Evolutionary conservation across 1,140 invertebrate species (phyloP).

Genomic region (Andricus grossulariae): DNA sequence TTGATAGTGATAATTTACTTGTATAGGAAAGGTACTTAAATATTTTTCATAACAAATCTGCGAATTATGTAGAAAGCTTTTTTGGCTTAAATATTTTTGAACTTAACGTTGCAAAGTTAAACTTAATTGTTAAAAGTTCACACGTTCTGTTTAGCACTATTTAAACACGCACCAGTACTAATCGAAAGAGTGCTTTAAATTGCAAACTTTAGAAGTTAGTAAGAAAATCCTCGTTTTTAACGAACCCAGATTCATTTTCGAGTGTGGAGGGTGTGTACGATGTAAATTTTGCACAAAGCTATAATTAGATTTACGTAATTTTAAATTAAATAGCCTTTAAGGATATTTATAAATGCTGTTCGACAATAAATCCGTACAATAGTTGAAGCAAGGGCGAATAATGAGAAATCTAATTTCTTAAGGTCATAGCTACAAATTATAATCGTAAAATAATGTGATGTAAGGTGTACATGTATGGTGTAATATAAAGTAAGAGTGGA

Average conservation of each 20-base stretch:
- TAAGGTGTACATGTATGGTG: slow-evolving; percentile 48
- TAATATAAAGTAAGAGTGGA: slow-evolving; percentile 62
- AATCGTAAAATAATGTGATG: slow-evolving; percentile 37
- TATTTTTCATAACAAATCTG: too few species aligned
- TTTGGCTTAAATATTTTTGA: too few species aligned
- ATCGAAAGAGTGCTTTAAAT: not conserved
- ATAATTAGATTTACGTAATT: slow-evolving; percentile 64
- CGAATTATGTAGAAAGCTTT: too few species aligned
- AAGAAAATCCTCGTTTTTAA: not conserved
- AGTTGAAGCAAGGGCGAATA: slow-evolving; percentile 47
- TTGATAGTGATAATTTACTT: too few species aligned
- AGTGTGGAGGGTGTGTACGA: slow-evolving; percentile 49
- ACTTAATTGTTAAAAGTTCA: too few species aligned
- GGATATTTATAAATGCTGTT: slow-evolving; percentile 74
- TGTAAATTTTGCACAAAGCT: slow-evolving; percentile 73
- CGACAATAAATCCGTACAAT: slow-evolving; percentile 72
- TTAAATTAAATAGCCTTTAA: slow-evolving; percentile 63
- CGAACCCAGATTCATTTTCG: slow-evolving; percentile 1
- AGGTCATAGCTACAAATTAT: slow-evolving; percentile 55
- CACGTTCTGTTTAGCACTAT: slow-evolving; percentile 5
- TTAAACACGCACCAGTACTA: slow-evolving; percentile 11
- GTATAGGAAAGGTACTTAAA: too few species aligned
- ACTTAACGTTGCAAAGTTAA: too few species aligned
- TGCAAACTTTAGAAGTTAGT: not conserved
- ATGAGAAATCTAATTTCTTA: slow-evolving; percentile 55